Percentiles rank a stretch among this genome's conserved stretches.
Conservation (phyloP, 2,888 invertebrate genomes). For the Melipona bicolor region DNA sequence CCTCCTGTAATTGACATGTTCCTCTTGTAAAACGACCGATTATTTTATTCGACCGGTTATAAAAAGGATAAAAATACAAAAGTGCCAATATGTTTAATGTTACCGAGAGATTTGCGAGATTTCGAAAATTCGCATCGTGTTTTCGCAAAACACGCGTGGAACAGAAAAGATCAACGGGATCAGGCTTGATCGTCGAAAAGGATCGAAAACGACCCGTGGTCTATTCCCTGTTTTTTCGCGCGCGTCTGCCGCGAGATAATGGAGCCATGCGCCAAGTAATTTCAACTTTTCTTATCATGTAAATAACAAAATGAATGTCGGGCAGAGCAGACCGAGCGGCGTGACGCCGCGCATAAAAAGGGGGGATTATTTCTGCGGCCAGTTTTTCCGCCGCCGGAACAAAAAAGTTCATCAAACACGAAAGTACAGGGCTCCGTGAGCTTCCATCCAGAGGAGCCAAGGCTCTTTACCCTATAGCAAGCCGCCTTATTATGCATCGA, state of each 20-base stretch:
- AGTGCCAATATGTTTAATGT: no score
- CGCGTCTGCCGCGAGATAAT: not conserved
- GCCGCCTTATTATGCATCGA: constrained; percentile 39
- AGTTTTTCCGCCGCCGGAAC: constrained; percentile 15
- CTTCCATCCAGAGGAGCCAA: constrained; percentile 18
- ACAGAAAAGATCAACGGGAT: no score
- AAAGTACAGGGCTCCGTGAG: constrained; percentile 27
- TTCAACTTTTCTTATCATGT: constrained; percentile 49
- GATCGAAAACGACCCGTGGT: not conserved
- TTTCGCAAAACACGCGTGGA: no score
- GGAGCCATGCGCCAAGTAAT: not conserved
- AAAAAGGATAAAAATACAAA: no score
- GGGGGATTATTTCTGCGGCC: constrained; percentile 47
- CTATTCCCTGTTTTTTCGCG: not conserved
- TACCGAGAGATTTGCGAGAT: no score
- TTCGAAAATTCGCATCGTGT: no score
- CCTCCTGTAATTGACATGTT: no score
- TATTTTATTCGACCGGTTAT: no score
- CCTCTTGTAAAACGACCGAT: no score
- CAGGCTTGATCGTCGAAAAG: no score
- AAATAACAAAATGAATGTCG: constrained; percentile 45
- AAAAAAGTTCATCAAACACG: constrained; percentile 57
- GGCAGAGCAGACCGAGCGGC: constrained; percentile 18
- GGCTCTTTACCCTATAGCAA: constrained; percentile 13
- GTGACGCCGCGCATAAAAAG: constrained; percentile 52